Conservation (phyloP, 53 echinoderm and acorn worm species). For the Actinopyga echinites region DNA sequence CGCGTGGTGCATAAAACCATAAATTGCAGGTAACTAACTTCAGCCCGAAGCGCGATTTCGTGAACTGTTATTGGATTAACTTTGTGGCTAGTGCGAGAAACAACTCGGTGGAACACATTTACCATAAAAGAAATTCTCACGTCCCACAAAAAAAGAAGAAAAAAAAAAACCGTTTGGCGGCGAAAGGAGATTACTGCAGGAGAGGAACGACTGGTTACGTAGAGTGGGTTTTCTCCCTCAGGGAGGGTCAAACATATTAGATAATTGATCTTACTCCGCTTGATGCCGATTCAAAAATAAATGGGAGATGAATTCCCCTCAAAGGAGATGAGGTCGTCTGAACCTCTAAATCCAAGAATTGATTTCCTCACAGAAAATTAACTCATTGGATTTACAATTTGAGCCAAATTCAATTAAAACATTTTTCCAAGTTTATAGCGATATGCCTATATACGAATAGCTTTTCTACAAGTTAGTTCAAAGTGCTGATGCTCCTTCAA, state of each 20-base stretch:
- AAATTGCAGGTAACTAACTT: conserved; percentile 40
- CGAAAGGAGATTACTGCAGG: conserved; percentile 17
- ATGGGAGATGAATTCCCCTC: conserved; percentile 10
- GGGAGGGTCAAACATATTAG: conserved; percentile 42
- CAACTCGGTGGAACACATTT: conserved; percentile 36
- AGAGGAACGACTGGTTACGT: conserved; percentile 25
- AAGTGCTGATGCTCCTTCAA: no score
- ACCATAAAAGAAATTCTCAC: conserved; percentile 32
- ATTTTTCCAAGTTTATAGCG: not conserved
- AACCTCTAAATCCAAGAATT: not conserved
- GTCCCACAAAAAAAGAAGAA: conserved; percentile 16
- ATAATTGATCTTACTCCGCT: conserved; percentile 25
- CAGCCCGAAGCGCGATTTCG: conserved; percentile 38
- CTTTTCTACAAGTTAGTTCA: no score
- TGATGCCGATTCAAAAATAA: conserved; percentile 24
- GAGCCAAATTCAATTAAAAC: conserved; percentile 33
- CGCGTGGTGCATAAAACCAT: conserved; percentile 39
- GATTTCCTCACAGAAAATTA: conserved; percentile 33
- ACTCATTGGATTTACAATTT: conserved; percentile 23
- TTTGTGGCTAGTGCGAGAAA: conserved; percentile 35
- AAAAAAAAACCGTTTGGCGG: conserved; percentile 20
- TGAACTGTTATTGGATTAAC: conserved; percentile 42
- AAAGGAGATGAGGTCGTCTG: not conserved
- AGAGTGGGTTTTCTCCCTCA: conserved; percentile 35
- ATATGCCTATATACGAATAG: no score